Evolutionary conservation across 2,113 vertebrate species (phyloP).

Genomic region (Sorex fumeus): DNA sequence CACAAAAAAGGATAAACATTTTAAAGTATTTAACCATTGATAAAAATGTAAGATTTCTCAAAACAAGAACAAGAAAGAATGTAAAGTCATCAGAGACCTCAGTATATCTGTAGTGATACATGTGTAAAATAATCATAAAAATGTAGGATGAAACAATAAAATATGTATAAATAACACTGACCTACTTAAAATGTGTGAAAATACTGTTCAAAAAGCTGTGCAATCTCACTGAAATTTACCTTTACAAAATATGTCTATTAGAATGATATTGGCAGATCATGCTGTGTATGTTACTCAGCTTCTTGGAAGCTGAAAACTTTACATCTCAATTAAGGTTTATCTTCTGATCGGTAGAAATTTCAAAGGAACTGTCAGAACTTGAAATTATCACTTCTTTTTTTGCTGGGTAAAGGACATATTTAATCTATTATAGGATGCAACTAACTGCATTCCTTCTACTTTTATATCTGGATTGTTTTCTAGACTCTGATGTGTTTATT

Average conservation of each 20-base stretch:
- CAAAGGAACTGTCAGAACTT: constrained; percentile 6
- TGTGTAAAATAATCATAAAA: constrained; percentile 65
- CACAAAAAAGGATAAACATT: background rate
- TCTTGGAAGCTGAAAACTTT: constrained; percentile 52
- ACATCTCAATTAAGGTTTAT: constrained; percentile 71
- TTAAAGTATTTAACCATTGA: background rate
- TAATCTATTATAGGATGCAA: background rate
- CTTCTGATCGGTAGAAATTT: constrained; percentile 63
- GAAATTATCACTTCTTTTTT: background rate
- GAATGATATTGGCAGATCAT: constrained; percentile 67
- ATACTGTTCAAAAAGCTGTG: constrained; percentile 56
- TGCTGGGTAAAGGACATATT: background rate
- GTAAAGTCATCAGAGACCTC: constrained; percentile 30
- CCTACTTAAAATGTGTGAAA: constrained; percentile 70
- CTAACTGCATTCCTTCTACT: background rate
- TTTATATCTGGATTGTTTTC: constrained; percentile 16
- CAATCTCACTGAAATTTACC: constrained; percentile 74
- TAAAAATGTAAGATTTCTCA: constrained; percentile 43
- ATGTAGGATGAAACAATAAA: constrained; percentile 60
- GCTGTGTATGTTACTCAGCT: constrained; percentile 64
- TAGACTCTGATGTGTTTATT: constrained; percentile 12
- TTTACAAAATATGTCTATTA: constrained; percentile 69
- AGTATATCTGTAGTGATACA: constrained; percentile 27
- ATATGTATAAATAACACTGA: constrained; percentile 65
- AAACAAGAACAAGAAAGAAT: constrained; percentile 57